Evolutionary conservation across 2,113 vertebrate genomes (phyloP).

Genomic region (Actinemys pallida): DNA sequence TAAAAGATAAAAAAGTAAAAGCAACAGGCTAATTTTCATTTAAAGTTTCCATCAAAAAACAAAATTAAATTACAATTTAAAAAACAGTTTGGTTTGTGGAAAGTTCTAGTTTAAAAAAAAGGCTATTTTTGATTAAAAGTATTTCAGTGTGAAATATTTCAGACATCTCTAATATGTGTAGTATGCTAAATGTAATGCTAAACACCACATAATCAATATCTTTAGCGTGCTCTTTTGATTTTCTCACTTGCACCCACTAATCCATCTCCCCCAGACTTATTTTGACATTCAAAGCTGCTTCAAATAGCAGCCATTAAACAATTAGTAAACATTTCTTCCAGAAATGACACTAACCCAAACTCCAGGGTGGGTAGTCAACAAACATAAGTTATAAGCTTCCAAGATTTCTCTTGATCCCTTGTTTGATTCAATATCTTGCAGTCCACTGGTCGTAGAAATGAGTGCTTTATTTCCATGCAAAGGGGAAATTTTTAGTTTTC

Average conservation of each 20-base stretch:
- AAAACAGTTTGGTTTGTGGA: not conserved
- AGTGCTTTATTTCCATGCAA: not conserved
- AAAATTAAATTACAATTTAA: not conserved
- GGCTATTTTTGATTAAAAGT: not conserved
- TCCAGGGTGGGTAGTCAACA: not conserved
- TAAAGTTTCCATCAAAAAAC: not conserved
- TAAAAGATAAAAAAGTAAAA: not conserved
- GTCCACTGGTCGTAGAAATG: not conserved
- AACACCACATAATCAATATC: not conserved
- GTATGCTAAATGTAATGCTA: not conserved
- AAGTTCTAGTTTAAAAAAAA: not conserved
- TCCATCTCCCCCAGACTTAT: not conserved
- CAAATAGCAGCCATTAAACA: not conserved
- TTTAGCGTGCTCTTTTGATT: not conserved
- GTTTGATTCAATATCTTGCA: not conserved
- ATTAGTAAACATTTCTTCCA: not conserved
- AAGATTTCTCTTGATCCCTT: not conserved
- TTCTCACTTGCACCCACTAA: not conserved
- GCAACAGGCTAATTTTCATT: not conserved
- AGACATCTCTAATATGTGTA: not conserved
- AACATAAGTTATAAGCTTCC: not conserved
- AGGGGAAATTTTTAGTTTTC: not conserved
- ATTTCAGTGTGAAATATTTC: constrained; percentile 9
- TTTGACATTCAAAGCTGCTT: constrained; percentile 6
- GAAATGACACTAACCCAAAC: not conserved